phyloP scores from a whole-genome alignment of 2,797 vertebrate species.

The Sebastes elongatus region DNA sequence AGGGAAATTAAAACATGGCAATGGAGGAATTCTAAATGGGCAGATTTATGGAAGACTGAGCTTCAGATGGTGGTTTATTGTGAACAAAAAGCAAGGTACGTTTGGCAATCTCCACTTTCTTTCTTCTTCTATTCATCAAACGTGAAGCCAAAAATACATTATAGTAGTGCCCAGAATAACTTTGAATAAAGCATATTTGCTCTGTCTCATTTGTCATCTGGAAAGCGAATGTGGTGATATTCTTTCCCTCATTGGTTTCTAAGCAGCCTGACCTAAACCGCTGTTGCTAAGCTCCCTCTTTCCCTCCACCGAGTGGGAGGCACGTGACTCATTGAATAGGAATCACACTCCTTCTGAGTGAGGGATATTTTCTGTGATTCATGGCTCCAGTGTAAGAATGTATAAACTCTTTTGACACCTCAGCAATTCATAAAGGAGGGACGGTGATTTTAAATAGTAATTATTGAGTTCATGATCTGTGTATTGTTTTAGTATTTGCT shows the following conservation, averaged over 20 bases:
- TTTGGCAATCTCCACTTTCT: background rate
- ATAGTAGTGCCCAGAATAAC: background rate
- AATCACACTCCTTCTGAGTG: slow-evolving; percentile 57
- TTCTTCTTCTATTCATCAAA: background rate
- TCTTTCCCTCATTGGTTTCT: slow-evolving; percentile 54
- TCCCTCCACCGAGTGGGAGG: slow-evolving; percentile 61
- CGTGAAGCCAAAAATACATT: background rate
- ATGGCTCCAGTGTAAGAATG: slow-evolving; percentile 13
- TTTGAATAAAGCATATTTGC: slow-evolving; percentile 13
- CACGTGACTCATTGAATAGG: slow-evolving; percentile 65
- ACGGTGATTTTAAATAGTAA: background rate
- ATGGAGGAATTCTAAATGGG: slow-evolving; percentile 14
- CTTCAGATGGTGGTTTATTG: background rate
- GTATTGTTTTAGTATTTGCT: background rate
- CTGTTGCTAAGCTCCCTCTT: slow-evolving; percentile 74
- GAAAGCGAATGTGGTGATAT: slow-evolving; percentile 38
- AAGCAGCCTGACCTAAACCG: slow-evolving; percentile 57
- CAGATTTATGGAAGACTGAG: background rate
- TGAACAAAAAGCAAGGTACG: background rate
- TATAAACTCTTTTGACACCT: background rate
- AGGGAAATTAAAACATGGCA: slow-evolving; percentile 39
- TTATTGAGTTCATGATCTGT: background rate
- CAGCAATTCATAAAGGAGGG: background rate
- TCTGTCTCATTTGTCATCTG: slow-evolving; percentile 33
- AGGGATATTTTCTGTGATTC: slow-evolving; percentile 49